Evolutionary conservation across 2,113 vertebrate species (phyloP).

Genomic region (Hippocampus zosterae): DNA sequence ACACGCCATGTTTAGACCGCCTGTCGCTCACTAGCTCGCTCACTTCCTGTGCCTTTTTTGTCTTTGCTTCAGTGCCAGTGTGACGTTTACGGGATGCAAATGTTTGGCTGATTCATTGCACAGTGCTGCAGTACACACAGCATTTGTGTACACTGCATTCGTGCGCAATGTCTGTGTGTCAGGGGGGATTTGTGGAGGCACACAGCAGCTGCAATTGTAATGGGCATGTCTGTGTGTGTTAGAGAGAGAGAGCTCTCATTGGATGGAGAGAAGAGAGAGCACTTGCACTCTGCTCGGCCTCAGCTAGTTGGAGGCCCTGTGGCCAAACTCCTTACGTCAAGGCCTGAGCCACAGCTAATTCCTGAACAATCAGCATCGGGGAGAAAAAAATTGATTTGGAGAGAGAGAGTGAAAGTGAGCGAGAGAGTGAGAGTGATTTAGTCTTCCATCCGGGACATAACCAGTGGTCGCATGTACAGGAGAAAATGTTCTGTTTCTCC

Average conservation of each 20-base stretch:
- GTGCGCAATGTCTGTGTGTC: constrained; percentile 13
- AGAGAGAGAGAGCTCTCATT: constrained; percentile 37
- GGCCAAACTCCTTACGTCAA: constrained; percentile 29
- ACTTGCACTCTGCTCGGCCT: constrained; percentile 16
- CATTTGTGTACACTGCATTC: constrained; percentile 28
- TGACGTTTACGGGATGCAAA: constrained; percentile 63
- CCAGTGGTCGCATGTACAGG: constrained; percentile 4
- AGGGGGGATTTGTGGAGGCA: constrained; percentile 29
- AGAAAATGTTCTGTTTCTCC: constrained; percentile 23
- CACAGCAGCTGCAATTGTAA: constrained; percentile 51
- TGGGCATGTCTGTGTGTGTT: constrained; percentile 52
- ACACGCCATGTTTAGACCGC: constrained; percentile 30
- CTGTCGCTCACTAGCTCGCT: constrained; percentile 35
- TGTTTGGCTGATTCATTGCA: constrained; percentile 54
- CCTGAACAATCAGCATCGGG: constrained; percentile 4
- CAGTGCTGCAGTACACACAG: constrained; percentile 41
- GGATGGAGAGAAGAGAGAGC: constrained; percentile 31
- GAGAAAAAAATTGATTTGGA: constrained; percentile 1
- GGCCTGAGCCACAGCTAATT: constrained; percentile 32
- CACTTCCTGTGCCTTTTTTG: constrained; percentile 62
- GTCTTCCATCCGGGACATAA: constrained; percentile 18
- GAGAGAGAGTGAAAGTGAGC: not conserved
- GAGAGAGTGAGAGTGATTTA: not conserved
- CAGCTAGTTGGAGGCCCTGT: constrained; percentile 25
- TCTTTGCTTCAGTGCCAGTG: constrained; percentile 53